These are phyloP conservation scores for Loxodonta africana DNA, from an alignment of 2,113 vertebrate genomes.

Conservation along the genomic window DNA sequence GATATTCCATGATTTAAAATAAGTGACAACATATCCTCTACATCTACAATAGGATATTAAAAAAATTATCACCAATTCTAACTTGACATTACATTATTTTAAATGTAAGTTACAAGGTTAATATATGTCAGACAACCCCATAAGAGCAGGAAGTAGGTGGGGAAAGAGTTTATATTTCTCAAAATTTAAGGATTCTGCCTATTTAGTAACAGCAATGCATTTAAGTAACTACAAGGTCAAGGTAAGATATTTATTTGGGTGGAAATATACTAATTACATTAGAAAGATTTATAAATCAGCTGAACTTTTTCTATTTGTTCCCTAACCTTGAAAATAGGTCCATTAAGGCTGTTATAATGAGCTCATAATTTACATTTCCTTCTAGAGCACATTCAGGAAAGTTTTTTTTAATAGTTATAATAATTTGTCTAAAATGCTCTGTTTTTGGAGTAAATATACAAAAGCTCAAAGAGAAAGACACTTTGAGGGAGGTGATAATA, in stretches of 20 bases:
- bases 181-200: neutral
- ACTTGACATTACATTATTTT: neutral
- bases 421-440: neutral
- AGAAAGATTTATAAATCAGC: constrained; percentile 26
- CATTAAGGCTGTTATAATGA: constrained; percentile 55
- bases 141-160: neutral
- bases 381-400: neutral
- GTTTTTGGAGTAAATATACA: neutral
- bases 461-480: neutral
- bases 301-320: constrained; percentile 66
- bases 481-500: neutral
- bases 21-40: neutral
- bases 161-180: neutral
- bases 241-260: neutral
- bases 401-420: neutral
- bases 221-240: neutral
- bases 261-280: constrained; percentile 53
- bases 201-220: neutral
- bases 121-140: neutral
- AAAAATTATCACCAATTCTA: neutral
- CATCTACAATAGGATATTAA: neutral
- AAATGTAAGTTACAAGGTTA: neutral
- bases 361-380: constrained; percentile 35
- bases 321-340: constrained; percentile 57
- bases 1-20: neutral